These are phyloP conservation scores for Chamaea fasciata DNA, from an alignment of 2,113 vertebrate genomes.

Conservation along the genomic window DNA sequence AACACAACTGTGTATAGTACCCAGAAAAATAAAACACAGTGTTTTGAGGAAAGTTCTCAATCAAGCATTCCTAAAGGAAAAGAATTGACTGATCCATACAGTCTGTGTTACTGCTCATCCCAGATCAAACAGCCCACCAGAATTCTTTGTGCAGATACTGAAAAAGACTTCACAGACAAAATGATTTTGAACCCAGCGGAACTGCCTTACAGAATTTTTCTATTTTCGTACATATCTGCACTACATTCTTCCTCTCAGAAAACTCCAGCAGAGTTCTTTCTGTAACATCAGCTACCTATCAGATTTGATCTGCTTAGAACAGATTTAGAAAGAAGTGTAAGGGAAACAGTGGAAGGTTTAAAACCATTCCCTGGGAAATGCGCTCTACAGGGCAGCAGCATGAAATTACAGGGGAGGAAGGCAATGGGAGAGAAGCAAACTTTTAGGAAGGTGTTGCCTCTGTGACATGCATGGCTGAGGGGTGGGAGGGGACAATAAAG, in stretches of 20 bases:
- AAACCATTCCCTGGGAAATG: conserved; percentile 19
- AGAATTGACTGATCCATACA: background rate
- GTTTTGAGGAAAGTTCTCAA: background rate
- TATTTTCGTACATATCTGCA: background rate
- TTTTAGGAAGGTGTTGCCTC: background rate
- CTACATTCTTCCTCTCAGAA: conserved; percentile 8
- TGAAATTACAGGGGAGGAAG: conserved; percentile 53
- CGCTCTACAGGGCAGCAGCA: background rate
- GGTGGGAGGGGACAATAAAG: background rate
- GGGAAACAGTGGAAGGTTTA: conserved; percentile 2
- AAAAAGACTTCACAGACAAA: conserved; percentile 16
- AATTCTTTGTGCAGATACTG: conserved; percentile 31
- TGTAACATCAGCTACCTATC: conserved; percentile 27
- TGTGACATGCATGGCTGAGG: background rate
- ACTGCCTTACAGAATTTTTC: conserved; percentile 23
- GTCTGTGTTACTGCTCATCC: background rate
- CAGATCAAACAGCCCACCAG: conserved; percentile 26
- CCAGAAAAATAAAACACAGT: background rate
- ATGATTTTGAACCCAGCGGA: background rate
- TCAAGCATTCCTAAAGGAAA: background rate
- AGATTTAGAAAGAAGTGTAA: conserved; percentile 27
- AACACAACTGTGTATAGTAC: background rate
- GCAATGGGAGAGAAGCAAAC: background rate
- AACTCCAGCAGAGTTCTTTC: conserved; percentile 52
- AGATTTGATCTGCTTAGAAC: conserved; percentile 44